These are phyloP conservation scores for Oscheius sp. DNA, from an alignment of 2,888 invertebrate genomes.

Conservation along the genomic window DNA sequence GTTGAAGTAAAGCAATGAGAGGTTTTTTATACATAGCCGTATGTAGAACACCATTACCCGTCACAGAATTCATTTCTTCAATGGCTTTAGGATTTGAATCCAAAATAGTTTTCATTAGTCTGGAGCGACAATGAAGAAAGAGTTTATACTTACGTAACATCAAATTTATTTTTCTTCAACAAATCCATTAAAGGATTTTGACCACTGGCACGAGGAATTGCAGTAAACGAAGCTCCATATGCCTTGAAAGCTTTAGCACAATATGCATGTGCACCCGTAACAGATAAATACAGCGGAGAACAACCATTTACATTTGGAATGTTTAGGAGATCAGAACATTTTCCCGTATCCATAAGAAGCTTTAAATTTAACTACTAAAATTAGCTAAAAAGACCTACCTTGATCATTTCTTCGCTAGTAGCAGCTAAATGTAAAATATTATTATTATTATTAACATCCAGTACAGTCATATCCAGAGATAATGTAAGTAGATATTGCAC, in stretches of 20 bases:
- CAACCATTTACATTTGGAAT: slow-evolving; percentile 26
- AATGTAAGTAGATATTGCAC: slow-evolving; percentile 55
- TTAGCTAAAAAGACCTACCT: slow-evolving; percentile 35
- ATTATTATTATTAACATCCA: slow-evolving; percentile 92
- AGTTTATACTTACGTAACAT: slow-evolving; percentile 22
- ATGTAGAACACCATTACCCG: slow-evolving; percentile 48
- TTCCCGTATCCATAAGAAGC: slow-evolving; percentile 24
- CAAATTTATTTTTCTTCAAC: slow-evolving; percentile 44
- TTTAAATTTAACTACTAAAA: neutral
- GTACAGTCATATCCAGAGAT: slow-evolving; percentile 87
- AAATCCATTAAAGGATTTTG: slow-evolving; percentile 41
- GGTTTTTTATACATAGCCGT: slow-evolving; percentile 39
- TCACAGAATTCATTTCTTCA: slow-evolving; percentile 36
- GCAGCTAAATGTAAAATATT: slow-evolving; percentile 50
- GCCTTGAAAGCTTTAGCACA: slow-evolving; percentile 26
- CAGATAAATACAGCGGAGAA: slow-evolving; percentile 43
- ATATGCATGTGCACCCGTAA: slow-evolving; percentile 31
- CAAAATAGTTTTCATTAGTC: slow-evolving; percentile 32
- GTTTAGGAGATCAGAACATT: slow-evolving; percentile 23
- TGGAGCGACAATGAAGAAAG: neutral
- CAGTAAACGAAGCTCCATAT: slow-evolving; percentile 32
- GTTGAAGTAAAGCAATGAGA: slow-evolving; percentile 43
- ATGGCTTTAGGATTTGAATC: slow-evolving; percentile 41
- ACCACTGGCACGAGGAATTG: slow-evolving; percentile 26
- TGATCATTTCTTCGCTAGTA: slow-evolving; percentile 78